phyloP scores from a whole-genome alignment of 2,888 invertebrate genomes.

The Chrysolina haemoptera region DNA sequence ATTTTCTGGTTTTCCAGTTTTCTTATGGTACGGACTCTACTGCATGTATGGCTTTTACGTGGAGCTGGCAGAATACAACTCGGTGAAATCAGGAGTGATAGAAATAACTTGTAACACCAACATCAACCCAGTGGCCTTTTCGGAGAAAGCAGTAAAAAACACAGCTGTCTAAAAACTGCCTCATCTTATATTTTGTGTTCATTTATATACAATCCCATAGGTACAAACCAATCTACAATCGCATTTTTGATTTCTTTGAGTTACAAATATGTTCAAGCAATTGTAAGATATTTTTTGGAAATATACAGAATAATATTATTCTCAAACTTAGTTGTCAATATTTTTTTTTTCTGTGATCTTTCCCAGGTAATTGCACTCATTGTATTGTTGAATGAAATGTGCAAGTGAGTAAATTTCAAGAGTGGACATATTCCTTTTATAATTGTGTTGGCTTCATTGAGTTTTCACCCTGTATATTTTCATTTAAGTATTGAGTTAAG shows the following conservation, averaged over 20 bases:
- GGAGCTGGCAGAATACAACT: constrained; percentile 60
- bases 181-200: background rate
- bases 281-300: background rate
- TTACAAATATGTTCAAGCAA: background rate
- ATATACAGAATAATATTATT: background rate
- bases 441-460: too few species aligned
- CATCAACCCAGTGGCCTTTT: constrained; percentile 52
- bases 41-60: constrained; percentile 59
- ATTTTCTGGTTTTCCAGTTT: constrained; percentile 51
- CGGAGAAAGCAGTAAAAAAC: constrained; percentile 57
- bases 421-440: too few species aligned
- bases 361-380: too few species aligned
- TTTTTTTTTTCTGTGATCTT: background rate
- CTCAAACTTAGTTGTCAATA: background rate
- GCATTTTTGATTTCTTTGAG: background rate
- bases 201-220: background rate
- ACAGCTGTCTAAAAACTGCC: constrained; percentile 53
- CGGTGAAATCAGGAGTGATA: constrained; percentile 58
- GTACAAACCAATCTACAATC: background rate
- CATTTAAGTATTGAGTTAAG: too few species aligned
- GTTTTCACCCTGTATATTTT: too few species aligned
- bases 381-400: too few species aligned
- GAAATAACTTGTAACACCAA: constrained; percentile 58
- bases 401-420: too few species aligned
- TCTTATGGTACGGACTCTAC: constrained; percentile 60